Conservation (phyloP, 2,888 invertebrate genomes). For the Dastarcus helophoroides region DNA sequence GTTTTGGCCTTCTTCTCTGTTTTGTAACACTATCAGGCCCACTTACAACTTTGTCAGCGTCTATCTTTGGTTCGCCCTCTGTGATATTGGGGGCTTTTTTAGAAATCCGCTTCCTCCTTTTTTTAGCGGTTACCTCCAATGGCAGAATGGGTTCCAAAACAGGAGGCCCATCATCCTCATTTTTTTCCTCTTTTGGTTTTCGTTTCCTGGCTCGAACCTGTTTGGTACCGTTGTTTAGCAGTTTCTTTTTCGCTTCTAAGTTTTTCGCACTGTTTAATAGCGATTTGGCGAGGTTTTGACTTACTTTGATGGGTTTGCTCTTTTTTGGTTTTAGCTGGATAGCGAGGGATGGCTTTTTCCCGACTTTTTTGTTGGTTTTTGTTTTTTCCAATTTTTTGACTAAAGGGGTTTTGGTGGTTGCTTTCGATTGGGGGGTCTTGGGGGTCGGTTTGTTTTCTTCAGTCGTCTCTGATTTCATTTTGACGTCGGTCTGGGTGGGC, state of each 20-base stretch:
- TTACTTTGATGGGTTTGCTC: conserved; percentile 19
- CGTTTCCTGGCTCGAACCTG: conserved; percentile 18
- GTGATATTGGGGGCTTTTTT: conserved; percentile 11
- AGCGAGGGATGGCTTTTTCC: conserved; percentile 13
- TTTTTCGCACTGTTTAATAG: conserved; percentile 26
- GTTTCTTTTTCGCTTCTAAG: conserved; percentile 26
- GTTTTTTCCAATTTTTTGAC: conserved; percentile 19
- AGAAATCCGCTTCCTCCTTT: conserved; percentile 16
- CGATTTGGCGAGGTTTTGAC: conserved; percentile 26
- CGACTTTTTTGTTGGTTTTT: conserved; percentile 19
- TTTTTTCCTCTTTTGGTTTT: conserved; percentile 17
- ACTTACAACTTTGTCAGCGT: conserved; percentile 4
- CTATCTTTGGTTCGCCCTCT: neutral
- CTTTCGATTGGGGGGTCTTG: conserved; percentile 11
- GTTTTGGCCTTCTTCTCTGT: conserved; percentile 13
- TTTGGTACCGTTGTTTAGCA: conserved; percentile 31
- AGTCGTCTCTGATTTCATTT: conserved; percentile 12
- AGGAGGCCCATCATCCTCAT: conserved; percentile 21
- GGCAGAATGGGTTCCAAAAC: conserved; percentile 30
- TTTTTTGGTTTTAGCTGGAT: conserved; percentile 28
- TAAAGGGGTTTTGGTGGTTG: conserved; percentile 13
- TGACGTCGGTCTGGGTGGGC: conserved; percentile 17
- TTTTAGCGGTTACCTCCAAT: conserved; percentile 21
- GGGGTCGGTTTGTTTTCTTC: conserved; percentile 13
- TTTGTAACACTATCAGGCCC: conserved; percentile 9